phyloP scores from a whole-genome alignment of 2,113 vertebrate genomes.

The Clarias magur region DNA sequence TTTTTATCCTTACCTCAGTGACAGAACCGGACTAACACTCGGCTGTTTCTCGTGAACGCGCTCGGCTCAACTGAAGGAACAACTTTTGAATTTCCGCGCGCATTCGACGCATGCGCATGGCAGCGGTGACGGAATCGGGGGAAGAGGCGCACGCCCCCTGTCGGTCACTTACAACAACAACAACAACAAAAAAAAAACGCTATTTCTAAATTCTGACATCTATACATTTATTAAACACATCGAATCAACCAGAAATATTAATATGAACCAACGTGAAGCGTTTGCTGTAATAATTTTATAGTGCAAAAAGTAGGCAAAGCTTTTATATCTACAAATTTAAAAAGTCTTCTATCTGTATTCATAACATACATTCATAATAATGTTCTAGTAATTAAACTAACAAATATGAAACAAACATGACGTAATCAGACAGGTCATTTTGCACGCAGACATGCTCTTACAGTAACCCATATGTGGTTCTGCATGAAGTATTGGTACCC shows the following conservation, averaged over 20 bases:
- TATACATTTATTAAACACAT: neutral
- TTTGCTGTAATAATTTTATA: neutral
- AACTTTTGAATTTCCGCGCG: conserved; percentile 77
- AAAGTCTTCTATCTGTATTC: neutral
- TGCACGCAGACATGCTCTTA: neutral
- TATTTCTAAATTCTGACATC: neutral
- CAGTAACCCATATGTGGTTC: neutral
- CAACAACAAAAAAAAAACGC: too few species aligned
- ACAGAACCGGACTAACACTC: neutral
- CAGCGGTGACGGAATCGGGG: neutral
- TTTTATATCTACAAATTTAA: neutral
- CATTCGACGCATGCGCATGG: conserved; percentile 37
- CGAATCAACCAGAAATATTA: neutral
- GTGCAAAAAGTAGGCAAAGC: neutral
- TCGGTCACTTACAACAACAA: neutral
- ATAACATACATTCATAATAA: neutral
- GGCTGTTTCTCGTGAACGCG: neutral
- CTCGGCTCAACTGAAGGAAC: conserved; percentile 19
- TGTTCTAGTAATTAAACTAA: neutral
- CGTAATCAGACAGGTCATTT: neutral
- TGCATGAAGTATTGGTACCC: neutral
- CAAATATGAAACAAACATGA: too few species aligned
- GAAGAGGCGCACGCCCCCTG: neutral
- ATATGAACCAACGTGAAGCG: neutral
- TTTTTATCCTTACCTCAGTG: conserved; percentile 19